phyloP scores from a whole-genome alignment of 1,140 invertebrate species.

The Octopus sinensis region DNA sequence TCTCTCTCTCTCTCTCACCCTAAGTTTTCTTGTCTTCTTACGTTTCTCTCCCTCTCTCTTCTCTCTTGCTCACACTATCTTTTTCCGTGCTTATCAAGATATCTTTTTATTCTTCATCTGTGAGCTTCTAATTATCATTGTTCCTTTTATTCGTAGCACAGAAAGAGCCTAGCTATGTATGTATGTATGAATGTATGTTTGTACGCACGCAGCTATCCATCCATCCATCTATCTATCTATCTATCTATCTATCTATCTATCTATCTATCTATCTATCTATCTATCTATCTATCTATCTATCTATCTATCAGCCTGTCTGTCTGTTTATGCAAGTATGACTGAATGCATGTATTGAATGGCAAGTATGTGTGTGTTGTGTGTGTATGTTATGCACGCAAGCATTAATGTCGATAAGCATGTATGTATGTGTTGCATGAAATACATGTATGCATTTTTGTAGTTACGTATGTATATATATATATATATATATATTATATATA shows the following conservation, averaged over 20 bases:
- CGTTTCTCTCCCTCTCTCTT: too few species aligned
- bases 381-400: too few species aligned
- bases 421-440: not conserved
- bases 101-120: constrained; percentile 10
- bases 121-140: constrained; percentile 17
- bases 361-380: too few species aligned
- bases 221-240: not conserved
- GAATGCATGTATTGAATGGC: too few species aligned
- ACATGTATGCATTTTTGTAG: not conserved
- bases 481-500: constrained; percentile 5
- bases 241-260: not conserved
- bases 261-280: constrained; percentile 2
- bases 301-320: not conserved
- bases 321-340: too few species aligned
- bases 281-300: not conserved
- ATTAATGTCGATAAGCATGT: too few species aligned
- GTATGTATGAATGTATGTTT: too few species aligned
- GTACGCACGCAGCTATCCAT: too few species aligned
- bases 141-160: constrained; percentile 11
- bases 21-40: too few species aligned
- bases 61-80: too few species aligned
- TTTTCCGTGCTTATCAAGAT: too few species aligned
- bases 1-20: too few species aligned
- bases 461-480: not conserved
- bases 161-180: not conserved